phyloP scores from a whole-genome alignment of 2,888 invertebrate genomes.

The Steromphala cineraria region DNA sequence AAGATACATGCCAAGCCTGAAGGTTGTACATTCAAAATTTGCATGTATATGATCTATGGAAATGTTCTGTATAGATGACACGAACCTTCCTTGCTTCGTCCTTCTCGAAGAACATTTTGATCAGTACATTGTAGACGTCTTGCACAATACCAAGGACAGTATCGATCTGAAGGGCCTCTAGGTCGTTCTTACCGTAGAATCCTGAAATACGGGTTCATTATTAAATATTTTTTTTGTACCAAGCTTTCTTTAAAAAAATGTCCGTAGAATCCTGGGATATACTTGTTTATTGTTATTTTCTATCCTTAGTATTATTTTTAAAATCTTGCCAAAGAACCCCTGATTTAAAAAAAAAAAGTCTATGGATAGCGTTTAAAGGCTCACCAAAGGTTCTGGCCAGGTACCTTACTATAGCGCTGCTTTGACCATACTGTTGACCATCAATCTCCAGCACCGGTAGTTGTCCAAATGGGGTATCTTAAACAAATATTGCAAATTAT shows the following conservation, averaged over 20 bases:
- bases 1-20: too few species aligned
- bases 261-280: too few species aligned
- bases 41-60: too few species aligned
- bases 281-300: too few species aligned
- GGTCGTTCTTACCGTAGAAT: conserved; percentile 36
- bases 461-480: conserved; percentile 15
- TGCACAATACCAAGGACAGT: conserved; percentile 31
- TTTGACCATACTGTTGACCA: conserved; percentile 7
- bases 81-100: conserved; percentile 37
- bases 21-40: too few species aligned
- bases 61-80: too few species aligned
- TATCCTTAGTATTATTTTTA: too few species aligned
- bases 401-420: conserved; percentile 13
- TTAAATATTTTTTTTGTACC: too few species aligned
- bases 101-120: conserved; percentile 30
- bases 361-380: too few species aligned
- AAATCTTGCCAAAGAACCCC: too few species aligned
- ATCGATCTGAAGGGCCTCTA: conserved; percentile 38
- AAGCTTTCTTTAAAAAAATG: neutral
- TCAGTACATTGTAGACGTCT: conserved; percentile 31
- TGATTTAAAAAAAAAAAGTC: too few species aligned
- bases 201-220: conserved; percentile 21
- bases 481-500: neutral
- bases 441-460: conserved; percentile 19
- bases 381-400: conserved; percentile 12